phyloP scores from a whole-genome alignment of 2,888 invertebrate species.

The Endomychus coccineus region DNA sequence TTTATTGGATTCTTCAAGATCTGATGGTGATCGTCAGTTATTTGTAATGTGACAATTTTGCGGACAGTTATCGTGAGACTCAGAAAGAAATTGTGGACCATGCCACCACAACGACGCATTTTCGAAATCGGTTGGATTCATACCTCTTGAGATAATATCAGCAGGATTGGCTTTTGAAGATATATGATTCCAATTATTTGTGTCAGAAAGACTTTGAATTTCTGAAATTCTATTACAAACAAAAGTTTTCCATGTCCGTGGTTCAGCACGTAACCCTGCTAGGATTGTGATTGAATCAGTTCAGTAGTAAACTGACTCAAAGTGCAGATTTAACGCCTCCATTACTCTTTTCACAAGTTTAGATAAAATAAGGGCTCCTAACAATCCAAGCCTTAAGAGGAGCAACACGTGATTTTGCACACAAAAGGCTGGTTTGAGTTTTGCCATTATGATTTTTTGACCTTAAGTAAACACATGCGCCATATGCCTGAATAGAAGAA shows the following conservation, averaged over 20 bases:
- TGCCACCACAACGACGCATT: slow-evolving; percentile 3
- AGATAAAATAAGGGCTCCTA: not conserved
- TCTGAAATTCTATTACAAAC: slow-evolving; percentile 8
- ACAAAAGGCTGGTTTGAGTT: not conserved
- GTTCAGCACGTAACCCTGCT: slow-evolving; percentile 9
- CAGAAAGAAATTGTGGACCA: slow-evolving; percentile 3
- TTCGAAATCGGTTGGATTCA: slow-evolving; percentile 4
- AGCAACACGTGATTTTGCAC: slow-evolving; percentile 2
- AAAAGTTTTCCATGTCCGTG: slow-evolving; percentile 16
- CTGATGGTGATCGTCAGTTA: not conserved
- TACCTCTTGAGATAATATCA: slow-evolving; percentile 6
- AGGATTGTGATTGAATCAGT: slow-evolving; percentile 12
- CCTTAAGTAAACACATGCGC: not conserved
- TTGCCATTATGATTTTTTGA: not conserved
- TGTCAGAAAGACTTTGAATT: slow-evolving; percentile 3
- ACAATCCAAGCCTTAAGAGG: not conserved
- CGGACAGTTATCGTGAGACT: slow-evolving; percentile 1
- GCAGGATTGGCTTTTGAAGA: slow-evolving; percentile 2
- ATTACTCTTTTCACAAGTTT: slow-evolving; percentile 12
- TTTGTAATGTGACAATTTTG: slow-evolving; percentile 1
- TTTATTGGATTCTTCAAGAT: slow-evolving; percentile 1
- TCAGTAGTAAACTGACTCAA: no score
- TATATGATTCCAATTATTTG: slow-evolving; percentile 4
- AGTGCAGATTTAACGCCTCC: no score
- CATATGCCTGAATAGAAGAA: slow-evolving; percentile 4